These are phyloP conservation scores for Chrosomus eos DNA, from an alignment of 2,797 vertebrate genomes.

Conservation along the genomic window DNA sequence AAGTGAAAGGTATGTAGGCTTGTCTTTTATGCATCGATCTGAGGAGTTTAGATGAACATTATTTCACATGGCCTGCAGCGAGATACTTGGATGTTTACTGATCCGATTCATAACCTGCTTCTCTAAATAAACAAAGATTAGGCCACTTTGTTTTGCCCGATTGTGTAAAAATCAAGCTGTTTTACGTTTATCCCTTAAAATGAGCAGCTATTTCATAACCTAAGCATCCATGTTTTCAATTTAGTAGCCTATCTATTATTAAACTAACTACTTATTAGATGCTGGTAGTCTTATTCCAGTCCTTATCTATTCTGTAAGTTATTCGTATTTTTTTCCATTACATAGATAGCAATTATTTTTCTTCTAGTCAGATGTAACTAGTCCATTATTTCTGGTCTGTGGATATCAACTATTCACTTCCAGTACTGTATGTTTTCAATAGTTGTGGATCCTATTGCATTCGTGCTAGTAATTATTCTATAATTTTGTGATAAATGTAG, in stretches of 20 bases:
- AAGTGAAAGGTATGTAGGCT: slow-evolving; percentile 90
- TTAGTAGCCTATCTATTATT: not conserved
- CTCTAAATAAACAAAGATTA: slow-evolving; percentile 2
- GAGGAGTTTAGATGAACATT: not conserved
- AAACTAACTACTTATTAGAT: not conserved
- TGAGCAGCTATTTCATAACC: not conserved
- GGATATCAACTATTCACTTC: not conserved
- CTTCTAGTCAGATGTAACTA: not conserved
- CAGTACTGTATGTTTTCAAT: not conserved
- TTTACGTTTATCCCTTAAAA: not conserved
- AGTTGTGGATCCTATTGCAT: not conserved
- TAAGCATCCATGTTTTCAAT: not conserved
- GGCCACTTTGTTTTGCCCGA: not conserved
- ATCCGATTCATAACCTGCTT: not conserved
- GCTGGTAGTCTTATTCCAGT: not conserved
- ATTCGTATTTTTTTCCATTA: not conserved
- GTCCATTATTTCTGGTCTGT: slow-evolving; percentile 1
- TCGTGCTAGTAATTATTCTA: not conserved
- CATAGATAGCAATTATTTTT: not conserved
- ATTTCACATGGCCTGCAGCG: not conserved
- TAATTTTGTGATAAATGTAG: not conserved
- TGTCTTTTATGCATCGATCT: slow-evolving; percentile 34
- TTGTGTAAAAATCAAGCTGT: not conserved
- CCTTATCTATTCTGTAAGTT: not conserved
- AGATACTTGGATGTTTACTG: not conserved